Conservation (phyloP, 2,888 invertebrate species). For the Icerya purchasi region DNA sequence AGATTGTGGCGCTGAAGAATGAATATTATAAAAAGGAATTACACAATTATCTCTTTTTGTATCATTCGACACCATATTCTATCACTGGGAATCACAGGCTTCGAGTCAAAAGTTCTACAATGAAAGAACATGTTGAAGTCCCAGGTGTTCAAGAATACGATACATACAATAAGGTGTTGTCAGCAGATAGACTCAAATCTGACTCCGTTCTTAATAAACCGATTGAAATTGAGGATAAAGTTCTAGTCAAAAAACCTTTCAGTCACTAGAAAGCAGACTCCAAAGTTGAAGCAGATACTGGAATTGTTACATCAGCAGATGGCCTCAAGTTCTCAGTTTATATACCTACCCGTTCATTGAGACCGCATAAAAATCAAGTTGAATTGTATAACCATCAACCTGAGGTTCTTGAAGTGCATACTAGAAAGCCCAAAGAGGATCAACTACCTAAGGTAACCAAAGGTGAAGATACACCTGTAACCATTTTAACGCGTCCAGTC, state of each 20-base stretch:
- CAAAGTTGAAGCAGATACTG: conserved; percentile 4
- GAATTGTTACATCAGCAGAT: neutral
- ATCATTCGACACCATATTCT: too few species aligned
- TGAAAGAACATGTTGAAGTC: neutral
- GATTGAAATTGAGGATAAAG: neutral
- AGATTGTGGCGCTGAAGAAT: neutral
- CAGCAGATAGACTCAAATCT: neutral
- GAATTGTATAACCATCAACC: too few species aligned
- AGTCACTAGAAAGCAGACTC: neutral
- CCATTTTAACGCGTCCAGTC: too few species aligned
- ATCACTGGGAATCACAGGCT: neutral
- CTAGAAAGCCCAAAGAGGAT: too few species aligned
- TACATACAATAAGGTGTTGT: neutral
- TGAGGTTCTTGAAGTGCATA: too few species aligned
- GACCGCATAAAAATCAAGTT: conserved; percentile 4
- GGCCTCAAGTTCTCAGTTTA: neutral
- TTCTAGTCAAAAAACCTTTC: neutral
- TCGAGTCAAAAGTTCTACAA: neutral
- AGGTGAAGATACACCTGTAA: too few species aligned
- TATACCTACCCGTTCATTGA: neutral
- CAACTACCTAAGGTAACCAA: too few species aligned
- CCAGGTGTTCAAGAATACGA: neutral
- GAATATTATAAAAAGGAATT: too few species aligned
- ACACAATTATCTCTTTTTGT: too few species aligned
- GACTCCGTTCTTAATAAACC: neutral